Conservation (phyloP, 2,797 vertebrate species). For the Triplophysa bombifrons region DNA sequence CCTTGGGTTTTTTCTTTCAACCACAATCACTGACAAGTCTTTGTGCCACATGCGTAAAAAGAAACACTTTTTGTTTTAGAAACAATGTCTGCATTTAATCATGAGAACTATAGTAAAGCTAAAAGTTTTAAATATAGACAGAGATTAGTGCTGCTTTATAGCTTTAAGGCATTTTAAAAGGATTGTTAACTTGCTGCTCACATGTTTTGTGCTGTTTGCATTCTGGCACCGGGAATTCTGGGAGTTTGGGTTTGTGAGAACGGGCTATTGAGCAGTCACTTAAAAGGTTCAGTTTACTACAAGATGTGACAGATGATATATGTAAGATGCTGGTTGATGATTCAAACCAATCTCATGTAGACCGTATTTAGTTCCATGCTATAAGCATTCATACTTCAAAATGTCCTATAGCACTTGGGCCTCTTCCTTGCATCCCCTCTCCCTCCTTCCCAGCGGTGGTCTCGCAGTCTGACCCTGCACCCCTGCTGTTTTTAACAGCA, state of each 20-base stretch:
- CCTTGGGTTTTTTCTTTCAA: slow-evolving; percentile 34
- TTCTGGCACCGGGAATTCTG: slow-evolving; percentile 8
- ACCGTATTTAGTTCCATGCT: slow-evolving; percentile 23
- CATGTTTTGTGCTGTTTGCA: slow-evolving; percentile 20
- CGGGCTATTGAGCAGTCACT: slow-evolving; percentile 13
- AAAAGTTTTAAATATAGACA: slow-evolving; percentile 24
- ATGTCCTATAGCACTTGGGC: slow-evolving; percentile 25
- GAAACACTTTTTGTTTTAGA: slow-evolving; percentile 67
- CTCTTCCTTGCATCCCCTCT: background rate
- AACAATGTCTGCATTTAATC: slow-evolving; percentile 54
- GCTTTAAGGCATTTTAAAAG: slow-evolving; percentile 45
- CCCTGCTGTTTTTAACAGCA: slow-evolving; percentile 38
- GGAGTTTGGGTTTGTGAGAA: slow-evolving; percentile 30
- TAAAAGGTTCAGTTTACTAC: slow-evolving; percentile 26
- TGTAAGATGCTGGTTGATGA: background rate
- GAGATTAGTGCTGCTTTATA: slow-evolving; percentile 24
- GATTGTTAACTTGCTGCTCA: slow-evolving; percentile 45
- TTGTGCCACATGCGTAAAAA: slow-evolving; percentile 61
- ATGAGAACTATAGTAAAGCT: slow-evolving; percentile 47
- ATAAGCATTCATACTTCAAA: slow-evolving; percentile 33
- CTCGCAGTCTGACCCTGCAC: slow-evolving; percentile 19
- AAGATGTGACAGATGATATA: slow-evolving; percentile 23
- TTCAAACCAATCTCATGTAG: slow-evolving; percentile 26
- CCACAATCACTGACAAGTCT: slow-evolving; percentile 37
- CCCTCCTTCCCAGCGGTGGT: background rate